phyloP scores from a whole-genome alignment of 2,888 invertebrate genomes.

The Perizoma flavofasciatum region DNA sequence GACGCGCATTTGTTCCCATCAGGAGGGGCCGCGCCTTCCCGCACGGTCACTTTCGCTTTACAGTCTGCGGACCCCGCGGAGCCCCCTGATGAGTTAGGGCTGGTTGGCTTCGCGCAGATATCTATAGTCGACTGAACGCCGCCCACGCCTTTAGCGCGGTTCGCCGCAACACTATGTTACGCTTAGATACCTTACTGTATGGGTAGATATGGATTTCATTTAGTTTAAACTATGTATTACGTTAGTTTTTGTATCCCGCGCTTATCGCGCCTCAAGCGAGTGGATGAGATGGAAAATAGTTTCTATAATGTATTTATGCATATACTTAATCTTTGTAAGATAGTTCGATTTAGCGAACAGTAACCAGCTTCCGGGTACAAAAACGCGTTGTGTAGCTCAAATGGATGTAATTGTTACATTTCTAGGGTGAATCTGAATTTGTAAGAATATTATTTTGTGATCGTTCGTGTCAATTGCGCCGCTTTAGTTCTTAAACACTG shows the following conservation, averaged over 20 bases:
- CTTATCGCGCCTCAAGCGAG: constrained; percentile 4
- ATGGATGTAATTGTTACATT: constrained; percentile 64
- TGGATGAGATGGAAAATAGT: constrained; percentile 12
- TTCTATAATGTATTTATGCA: constrained; percentile 23
- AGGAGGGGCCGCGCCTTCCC: constrained; percentile 81
- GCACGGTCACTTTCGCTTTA: constrained; percentile 94
- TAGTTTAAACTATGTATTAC: constrained; percentile 48
- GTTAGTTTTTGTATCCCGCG: constrained; percentile 43
- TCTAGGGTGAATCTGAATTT: constrained; percentile 76
- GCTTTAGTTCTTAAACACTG: constrained; percentile 63
- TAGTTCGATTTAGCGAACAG: constrained; percentile 31
- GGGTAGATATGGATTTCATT: constrained; percentile 69
- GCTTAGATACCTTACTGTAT: constrained; percentile 66
- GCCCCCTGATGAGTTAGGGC: constrained; percentile 95
- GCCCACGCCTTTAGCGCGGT: background rate
- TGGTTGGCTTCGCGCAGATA: constrained; percentile 98
- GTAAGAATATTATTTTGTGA: constrained; percentile 65
- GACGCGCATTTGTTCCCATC: constrained; percentile 78
- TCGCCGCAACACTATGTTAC: constrained; percentile 44
- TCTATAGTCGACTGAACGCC: constrained; percentile 92
- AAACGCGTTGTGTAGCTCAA: constrained; percentile 68
- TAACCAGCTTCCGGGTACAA: constrained; percentile 34
- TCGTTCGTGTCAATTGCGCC: constrained; percentile 64
- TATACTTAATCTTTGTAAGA: constrained; percentile 22
- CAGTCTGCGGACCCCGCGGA: constrained; percentile 85